A percentile compares a stretch with the other conserved stretches of the same genome.
phyloP scores from a whole-genome alignment of 1,140 invertebrate species.

The Leucophenga varia region DNA sequence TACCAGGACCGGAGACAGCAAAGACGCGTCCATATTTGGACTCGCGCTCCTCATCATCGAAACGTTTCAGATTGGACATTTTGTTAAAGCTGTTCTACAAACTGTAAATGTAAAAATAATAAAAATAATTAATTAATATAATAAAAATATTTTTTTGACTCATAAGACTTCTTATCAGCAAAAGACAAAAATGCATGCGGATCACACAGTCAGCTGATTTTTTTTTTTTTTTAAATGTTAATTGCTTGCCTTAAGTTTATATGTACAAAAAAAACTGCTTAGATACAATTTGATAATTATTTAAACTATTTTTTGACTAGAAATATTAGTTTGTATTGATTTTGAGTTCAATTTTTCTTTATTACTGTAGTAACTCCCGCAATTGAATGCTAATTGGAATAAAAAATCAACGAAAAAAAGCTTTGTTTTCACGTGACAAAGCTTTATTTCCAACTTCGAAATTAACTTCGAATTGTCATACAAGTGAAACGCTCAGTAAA shows the following conservation, averaged over 20 bases:
- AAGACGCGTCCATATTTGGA: constrained; percentile 92
- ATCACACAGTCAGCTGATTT: constrained; percentile 29
- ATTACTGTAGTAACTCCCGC: constrained; percentile 16
- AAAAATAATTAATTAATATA: not conserved
- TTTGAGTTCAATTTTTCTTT: constrained; percentile 6
- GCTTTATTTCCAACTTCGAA: constrained; percentile 45
- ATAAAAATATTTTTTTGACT: constrained; percentile 6
- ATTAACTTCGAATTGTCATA: not conserved
- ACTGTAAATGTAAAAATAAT: constrained; percentile 20
- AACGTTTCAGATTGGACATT: constrained; percentile 69
- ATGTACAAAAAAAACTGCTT: constrained; percentile 1
- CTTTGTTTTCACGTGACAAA: constrained; percentile 49
- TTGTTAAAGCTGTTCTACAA: constrained; percentile 40
- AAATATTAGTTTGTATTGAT: not conserved
- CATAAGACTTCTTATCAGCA: not conserved
- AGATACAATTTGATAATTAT: not conserved
- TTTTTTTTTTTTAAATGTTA: too few relatives aligned
- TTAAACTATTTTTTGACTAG: not conserved
- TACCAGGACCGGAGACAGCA: constrained; percentile 96
- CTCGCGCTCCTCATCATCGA: constrained; percentile 85
- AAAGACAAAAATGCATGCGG: too few relatives aligned
- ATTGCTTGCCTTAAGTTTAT: constrained; percentile 4
- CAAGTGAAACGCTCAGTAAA: constrained; percentile 2
- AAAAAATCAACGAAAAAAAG: constrained; percentile 35
- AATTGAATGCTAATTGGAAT: constrained; percentile 10